Base-by-base conservation (phyloP, 2,797 vertebrate genomes). In the Helarctos malayanus region DNA sequence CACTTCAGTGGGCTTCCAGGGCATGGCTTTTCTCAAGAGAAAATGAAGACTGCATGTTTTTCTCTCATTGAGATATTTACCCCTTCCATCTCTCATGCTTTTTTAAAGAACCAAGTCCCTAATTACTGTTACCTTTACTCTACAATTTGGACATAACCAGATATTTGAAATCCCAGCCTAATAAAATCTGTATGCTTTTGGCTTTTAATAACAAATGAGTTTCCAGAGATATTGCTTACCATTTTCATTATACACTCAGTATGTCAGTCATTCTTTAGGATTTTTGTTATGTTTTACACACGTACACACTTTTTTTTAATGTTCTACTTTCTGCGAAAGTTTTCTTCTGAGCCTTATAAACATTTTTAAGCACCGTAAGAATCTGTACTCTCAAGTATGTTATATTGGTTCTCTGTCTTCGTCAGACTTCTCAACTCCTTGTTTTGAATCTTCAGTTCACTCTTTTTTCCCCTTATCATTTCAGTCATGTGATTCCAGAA, bases 301-400 rank as follows among this genome's bases (percentile, higher is more conserved):
- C 8, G 8, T 7, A 19, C 7, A 35, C 21, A n/a, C 2, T 41
- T 41, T 41, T 41, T 41, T 41, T 41, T 41, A 49, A 91, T 57
- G 11, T 84, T 61, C 65, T 81, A 63, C 14, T 88, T 73, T 90
- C 52, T 57, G 52, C 11, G 45, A 68, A 78, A 71, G 2, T 0
- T 79, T 94, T 76, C 80, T 96, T 52, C 18, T 57, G 18, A 81
- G n/a, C 1, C 52, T 35, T n/a, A 27, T 32, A 87, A 82, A 96
- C 54, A 81, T 87, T 71, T 87, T 52, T 49, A 65, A 90, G 57
- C 61, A 35, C 88, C n/a, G 6, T 57, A 63, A 82, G 59, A 78
- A 59, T 27, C 78, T 87, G 83, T 85, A 52, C 32, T 82, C 73
- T 84, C 57, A 91, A 78, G 32, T 61, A 45, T 21, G 23, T 93